Percentiles rank a stretch among this genome's conserved stretches.
Conservation (phyloP, 1,140 invertebrate species). For the Drosophila lacertosa region DNA sequence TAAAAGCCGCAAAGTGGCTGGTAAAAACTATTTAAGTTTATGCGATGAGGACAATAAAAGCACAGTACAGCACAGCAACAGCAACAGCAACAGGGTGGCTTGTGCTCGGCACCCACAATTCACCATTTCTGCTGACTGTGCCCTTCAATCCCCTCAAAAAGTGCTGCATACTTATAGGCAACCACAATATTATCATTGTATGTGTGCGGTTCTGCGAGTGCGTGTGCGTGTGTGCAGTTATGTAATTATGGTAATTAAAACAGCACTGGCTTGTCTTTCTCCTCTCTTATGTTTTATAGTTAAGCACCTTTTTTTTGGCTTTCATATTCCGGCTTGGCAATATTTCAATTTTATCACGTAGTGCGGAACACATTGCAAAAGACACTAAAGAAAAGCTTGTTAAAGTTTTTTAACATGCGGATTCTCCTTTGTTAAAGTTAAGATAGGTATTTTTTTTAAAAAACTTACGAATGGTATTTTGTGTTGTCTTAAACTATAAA, state of each 20-base stretch:
- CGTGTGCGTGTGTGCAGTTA: constrained; percentile 59
- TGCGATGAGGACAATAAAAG: constrained; percentile 76
- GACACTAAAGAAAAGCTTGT: neutral
- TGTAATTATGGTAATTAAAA: constrained; percentile 82
- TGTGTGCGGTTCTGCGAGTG: constrained; percentile 6
- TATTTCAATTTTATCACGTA: constrained; percentile 40
- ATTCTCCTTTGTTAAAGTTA: too few species aligned
- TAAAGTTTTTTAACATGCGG: too few species aligned
- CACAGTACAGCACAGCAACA: too few species aligned
- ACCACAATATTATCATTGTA: constrained; percentile 48
- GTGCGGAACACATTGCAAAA: constrained; percentile 1
- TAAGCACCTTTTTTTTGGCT: constrained; percentile 60
- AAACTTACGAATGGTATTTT: too few species aligned
- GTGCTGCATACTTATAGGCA: constrained; percentile 72
- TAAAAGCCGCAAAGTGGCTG: constrained; percentile 81
- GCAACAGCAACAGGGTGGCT: constrained; percentile 32
- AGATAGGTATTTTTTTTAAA: too few species aligned
- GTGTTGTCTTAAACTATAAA: neutral
- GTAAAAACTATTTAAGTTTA: constrained; percentile 80
- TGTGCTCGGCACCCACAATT: neutral
- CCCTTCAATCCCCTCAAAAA: constrained; percentile 12
- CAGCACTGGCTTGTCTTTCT: constrained; percentile 54
- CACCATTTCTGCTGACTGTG: neutral
- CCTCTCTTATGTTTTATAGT: constrained; percentile 47
- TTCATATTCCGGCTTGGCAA: constrained; percentile 9